A percentile compares a stretch with the other conserved stretches of the same genome.
Conservation (phyloP, 37 sponge, comb jelly and placozoan genomes). For the Mnemiopsis leidyi region DNA sequence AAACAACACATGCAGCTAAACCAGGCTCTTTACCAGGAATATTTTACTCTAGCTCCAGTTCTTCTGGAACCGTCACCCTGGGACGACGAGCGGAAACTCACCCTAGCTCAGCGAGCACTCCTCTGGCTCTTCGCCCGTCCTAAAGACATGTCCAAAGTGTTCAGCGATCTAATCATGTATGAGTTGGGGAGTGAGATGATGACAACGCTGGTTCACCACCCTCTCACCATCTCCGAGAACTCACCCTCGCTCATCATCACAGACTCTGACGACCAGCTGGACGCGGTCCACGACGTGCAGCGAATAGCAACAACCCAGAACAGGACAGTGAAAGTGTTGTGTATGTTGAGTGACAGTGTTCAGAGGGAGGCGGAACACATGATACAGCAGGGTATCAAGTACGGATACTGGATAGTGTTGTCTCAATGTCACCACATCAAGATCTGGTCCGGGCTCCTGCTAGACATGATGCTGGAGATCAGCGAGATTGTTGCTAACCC, state of each 20-base stretch:
- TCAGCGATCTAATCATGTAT: conserved; percentile 48
- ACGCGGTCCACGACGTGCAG: conserved; percentile 17
- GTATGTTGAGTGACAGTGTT: not conserved
- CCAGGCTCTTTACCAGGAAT: conserved; percentile 66
- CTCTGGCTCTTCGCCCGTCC: conserved; percentile 61
- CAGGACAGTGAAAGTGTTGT: conserved; percentile 4
- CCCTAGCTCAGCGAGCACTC: conserved; percentile 35
- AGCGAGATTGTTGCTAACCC: conserved; percentile 12
- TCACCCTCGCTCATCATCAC: conserved; percentile 27
- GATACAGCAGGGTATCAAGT: conserved; percentile 45
- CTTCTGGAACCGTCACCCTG: conserved; percentile 65
- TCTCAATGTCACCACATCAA: conserved; percentile 31
- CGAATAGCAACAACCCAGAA: not conserved
- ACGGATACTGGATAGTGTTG: conserved; percentile 43
- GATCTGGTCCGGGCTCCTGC: not conserved
- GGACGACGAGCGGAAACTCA: conserved; percentile 2
- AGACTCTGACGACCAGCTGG: conserved; percentile 13
- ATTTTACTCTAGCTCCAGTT: conserved; percentile 53
- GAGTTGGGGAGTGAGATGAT: conserved; percentile 63
- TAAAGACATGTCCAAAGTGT: conserved; percentile 22
- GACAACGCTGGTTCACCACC: not conserved
- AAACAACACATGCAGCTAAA: conserved; percentile 50
- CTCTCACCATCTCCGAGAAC: not conserved
- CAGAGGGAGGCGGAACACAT: conserved; percentile 25
- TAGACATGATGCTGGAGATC: conserved; percentile 15